Evolutionary conservation across 2,888 invertebrate genomes (phyloP), one percentile per base, ranked within the genome.

Genomic region (Dioctria linearis): DNA sequence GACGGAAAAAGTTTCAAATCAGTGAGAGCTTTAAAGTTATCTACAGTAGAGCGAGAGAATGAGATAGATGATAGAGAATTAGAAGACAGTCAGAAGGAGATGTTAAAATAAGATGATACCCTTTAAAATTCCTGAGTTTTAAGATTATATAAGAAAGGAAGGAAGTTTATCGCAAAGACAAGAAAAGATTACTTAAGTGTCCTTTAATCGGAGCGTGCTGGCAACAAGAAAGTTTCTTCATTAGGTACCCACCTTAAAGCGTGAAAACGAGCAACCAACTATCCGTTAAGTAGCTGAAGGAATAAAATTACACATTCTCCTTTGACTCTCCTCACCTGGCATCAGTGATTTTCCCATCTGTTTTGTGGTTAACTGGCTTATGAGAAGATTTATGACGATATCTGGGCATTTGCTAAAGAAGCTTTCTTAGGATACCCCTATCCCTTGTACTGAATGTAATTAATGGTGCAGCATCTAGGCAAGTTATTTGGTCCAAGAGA

Each of bases 311-410:
- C 61, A n/a, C n/a, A n/a, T n/a, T 75, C 43, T 43, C 37, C 4
- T 8, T 42, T 75, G 75, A 43, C 59, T 61, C 61, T 75, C 61
- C n/a, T n/a, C n/a, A 75, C 75, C 75, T 75, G 75, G 59, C 75
- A 42, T 42, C 43, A 75, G 75, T 59, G 75, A 75, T 75, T 75
- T 75, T 40, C 75, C 43, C 75, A 75, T 75, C 75, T 75, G 75
- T 42, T 59, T 42, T 75, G 75, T 61, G 75, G 75, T 75, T 75
- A 61, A 51, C 13, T 75, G 59, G 75, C 75, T 75, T 75, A 59
- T 61, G 46, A 42, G 25, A 61, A 75, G 75, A 75, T 75, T 75
- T 75, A 75, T 75, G 57, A 61, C 43, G 61, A 59, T 75, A 75
- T 75, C 75, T 13, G 43, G 43, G 25, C 43, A 6, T 59, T 43